Evolutionary conservation across 64 coral and sea anemone species (phyloP).

Genomic region (Pocillopora damicornis): DNA sequence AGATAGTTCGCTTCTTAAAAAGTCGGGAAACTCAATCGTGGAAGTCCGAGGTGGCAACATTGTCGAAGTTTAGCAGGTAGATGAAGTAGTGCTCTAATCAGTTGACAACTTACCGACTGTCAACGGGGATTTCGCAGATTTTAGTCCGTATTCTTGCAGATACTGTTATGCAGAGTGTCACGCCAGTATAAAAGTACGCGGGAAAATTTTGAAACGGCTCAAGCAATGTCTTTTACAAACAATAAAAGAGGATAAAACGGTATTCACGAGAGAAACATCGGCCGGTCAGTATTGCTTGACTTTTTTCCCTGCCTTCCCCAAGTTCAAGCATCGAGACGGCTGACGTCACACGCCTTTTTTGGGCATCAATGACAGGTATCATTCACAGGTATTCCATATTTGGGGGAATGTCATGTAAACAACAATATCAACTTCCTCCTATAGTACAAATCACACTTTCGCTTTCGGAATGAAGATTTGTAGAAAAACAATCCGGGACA

Average conservation of each 20-base stretch:
- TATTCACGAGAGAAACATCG: not conserved
- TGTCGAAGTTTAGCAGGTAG: slow-evolving; percentile 46
- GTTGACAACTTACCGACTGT: slow-evolving; percentile 40
- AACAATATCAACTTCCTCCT: slow-evolving; percentile 59
- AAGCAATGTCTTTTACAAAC: not conserved
- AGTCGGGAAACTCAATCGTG: not conserved
- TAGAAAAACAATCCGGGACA: not conserved
- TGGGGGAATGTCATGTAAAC: slow-evolving; percentile 46
- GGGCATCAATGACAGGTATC: slow-evolving; percentile 57
- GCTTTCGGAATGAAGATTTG: not conserved
- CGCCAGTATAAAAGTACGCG: not conserved
- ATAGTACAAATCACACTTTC: not conserved
- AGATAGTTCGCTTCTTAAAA: not conserved
- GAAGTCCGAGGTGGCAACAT: slow-evolving; percentile 20
- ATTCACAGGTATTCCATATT: slow-evolving; percentile 53
- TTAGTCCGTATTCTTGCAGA: not conserved
- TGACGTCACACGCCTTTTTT: slow-evolving; percentile 90
- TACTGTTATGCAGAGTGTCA: not conserved
- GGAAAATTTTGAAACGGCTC: not conserved
- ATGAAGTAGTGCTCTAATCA: slow-evolving; percentile 14
- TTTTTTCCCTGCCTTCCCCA: not conserved
- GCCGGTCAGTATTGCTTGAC: slow-evolving; percentile 23
- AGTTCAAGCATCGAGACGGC: slow-evolving; percentile 45
- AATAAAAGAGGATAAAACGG: not conserved
- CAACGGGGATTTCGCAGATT: slow-evolving; percentile 7